phyloP scores from a whole-genome alignment of 2,888 invertebrate genomes.

The Eupithecia inturbata region DNA sequence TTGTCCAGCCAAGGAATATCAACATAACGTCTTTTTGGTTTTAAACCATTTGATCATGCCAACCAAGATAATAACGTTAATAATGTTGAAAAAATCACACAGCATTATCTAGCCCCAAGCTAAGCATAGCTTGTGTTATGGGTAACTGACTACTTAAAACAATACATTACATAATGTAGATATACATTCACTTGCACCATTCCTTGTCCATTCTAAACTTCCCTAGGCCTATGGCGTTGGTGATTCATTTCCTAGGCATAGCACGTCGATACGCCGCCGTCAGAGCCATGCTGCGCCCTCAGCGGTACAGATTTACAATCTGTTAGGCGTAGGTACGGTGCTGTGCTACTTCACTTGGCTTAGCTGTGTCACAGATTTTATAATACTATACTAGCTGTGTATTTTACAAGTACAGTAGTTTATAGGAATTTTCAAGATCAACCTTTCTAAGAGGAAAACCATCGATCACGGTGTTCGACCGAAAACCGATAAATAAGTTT shows the following conservation, averaged over 20 bases:
- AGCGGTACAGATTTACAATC: constrained; percentile 7
- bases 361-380: too few relatives aligned
- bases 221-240: constrained; percentile 50
- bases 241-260: constrained; percentile 68
- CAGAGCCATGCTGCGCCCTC: constrained; percentile 30
- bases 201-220: constrained; percentile 31
- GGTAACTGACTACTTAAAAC: neutral
- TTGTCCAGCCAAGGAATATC: neutral
- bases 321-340: constrained; percentile 6
- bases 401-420: neutral
- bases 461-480: neutral
- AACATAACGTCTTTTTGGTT: neutral
- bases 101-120: too few relatives aligned
- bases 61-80: neutral
- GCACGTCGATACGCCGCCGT: constrained; percentile 57
- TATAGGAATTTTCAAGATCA: neutral
- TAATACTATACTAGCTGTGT: too few relatives aligned
- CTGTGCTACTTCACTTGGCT: neutral
- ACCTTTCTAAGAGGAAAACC: neutral
- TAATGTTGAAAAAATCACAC: neutral
- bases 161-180: neutral
- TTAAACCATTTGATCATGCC: neutral
- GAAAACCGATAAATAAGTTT: neutral
- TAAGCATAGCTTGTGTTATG: neutral
- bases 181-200: neutral